phyloP scores from a whole-genome alignment of 1,140 invertebrate species.

The Heterodera schachtii region DNA sequence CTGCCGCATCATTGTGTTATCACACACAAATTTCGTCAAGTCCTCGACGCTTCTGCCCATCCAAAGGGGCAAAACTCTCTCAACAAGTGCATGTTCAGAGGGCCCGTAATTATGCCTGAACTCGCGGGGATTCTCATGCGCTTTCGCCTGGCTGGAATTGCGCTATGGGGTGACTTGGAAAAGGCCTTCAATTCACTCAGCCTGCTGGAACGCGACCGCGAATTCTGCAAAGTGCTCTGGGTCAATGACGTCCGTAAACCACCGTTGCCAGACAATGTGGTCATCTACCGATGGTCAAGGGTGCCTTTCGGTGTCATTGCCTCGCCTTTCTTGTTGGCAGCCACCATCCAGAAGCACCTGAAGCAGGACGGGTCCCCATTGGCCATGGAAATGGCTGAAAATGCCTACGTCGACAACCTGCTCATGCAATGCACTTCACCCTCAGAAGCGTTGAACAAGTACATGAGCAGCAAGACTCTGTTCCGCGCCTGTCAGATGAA shows the following conservation, averaged over 20 bases:
- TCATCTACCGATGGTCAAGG: constrained; percentile 30
- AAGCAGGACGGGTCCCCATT: not conserved
- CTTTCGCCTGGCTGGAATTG: constrained; percentile 23
- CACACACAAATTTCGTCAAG: constrained; percentile 60
- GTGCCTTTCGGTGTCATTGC: constrained; percentile 42
- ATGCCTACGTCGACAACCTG: constrained; percentile 49
- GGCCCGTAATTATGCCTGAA: constrained; percentile 42
- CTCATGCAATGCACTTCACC: not conserved
- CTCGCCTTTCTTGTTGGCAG: constrained; percentile 38
- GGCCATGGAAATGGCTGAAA: constrained; percentile 16
- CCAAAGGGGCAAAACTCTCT: constrained; percentile 45
- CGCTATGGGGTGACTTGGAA: constrained; percentile 26
- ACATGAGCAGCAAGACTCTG: constrained; percentile 11
- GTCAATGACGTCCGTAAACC: constrained; percentile 16
- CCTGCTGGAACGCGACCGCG: constrained; percentile 29
- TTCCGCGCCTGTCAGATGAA: constrained; percentile 42
- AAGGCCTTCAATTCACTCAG: constrained; percentile 49
- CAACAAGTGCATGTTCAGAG: constrained; percentile 61
- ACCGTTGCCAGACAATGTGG: constrained; percentile 13
- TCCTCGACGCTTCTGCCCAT: constrained; percentile 66
- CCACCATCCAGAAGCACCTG: constrained; percentile 38
- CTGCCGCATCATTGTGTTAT: constrained; percentile 26
- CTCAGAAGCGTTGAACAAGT: constrained; percentile 31
- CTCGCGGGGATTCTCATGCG: constrained; percentile 41
- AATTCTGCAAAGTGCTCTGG: constrained; percentile 49